These are phyloP conservation scores for Muricea muricata DNA, from an alignment of 92 coral and sea anemone genomes.

Conservation along the genomic window DNA sequence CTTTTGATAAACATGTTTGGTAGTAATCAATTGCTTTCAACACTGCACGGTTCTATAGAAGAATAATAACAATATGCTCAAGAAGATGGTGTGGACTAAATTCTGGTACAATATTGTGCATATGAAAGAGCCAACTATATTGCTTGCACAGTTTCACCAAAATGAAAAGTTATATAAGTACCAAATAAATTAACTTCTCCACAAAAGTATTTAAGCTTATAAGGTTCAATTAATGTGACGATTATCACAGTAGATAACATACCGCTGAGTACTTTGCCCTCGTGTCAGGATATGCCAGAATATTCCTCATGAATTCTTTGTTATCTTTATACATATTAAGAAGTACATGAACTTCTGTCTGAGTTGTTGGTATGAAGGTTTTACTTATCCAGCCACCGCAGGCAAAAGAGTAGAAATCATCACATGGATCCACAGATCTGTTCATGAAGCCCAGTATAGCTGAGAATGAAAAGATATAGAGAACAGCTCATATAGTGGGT, in stretches of 20 bases:
- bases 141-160: too few species aligned
- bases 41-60: slow-evolving; percentile 21
- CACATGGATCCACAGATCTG: slow-evolving; percentile 38
- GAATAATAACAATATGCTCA: background rate
- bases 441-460: slow-evolving; percentile 26
- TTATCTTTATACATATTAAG: background rate
- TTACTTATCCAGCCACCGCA: slow-evolving; percentile 41
- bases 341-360: background rate
- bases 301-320: slow-evolving; percentile 15
- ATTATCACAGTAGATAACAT: background rate
- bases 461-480: background rate
- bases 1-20: slow-evolving; percentile 25
- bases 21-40: slow-evolving; percentile 35
- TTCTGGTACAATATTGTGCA: background rate
- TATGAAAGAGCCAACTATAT: too few species aligned
- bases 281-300: slow-evolving; percentile 9
- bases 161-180: too few species aligned
- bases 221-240: background rate
- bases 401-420: slow-evolving; percentile 33
- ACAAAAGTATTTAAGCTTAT: background rate
- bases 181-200: background rate
- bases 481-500: background rate
- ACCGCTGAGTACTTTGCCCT: slow-evolving; percentile 27
- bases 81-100: background rate
- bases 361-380: slow-evolving; percentile 23